phyloP scores from a whole-genome alignment of 2,888 invertebrate species.

The Idaea aversata region DNA sequence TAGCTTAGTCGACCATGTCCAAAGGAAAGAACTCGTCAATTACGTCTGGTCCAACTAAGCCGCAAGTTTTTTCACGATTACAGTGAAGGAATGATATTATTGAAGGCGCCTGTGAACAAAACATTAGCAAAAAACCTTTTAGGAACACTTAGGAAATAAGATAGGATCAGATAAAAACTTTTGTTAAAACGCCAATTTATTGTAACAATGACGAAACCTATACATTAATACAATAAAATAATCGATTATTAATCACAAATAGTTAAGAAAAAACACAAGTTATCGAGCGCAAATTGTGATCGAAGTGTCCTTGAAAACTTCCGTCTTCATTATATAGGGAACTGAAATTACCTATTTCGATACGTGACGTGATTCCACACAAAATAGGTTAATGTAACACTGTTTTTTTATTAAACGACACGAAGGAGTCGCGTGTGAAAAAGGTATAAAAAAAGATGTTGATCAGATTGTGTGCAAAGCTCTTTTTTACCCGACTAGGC shows the following conservation, averaged over 20 bases:
- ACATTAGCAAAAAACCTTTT: background rate
- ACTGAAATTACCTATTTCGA: background rate
- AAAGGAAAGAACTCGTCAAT: conserved; percentile 5
- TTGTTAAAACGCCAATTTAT: background rate
- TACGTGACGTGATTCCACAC: conserved; percentile 13
- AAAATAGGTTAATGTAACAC: background rate
- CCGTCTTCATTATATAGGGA: background rate
- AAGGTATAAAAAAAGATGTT: conserved; percentile 21
- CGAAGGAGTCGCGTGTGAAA: background rate
- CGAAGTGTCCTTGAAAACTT: background rate
- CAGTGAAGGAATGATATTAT: too few relatives aligned
- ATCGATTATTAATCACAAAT: background rate
- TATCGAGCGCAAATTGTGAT: background rate
- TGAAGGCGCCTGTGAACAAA: background rate
- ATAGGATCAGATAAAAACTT: background rate
- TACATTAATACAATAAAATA: background rate
- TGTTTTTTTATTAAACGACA: background rate
- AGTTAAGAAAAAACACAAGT: background rate
- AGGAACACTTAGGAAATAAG: background rate
- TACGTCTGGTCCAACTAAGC: background rate
- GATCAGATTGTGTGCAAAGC: background rate
- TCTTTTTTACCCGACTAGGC: too few relatives aligned
- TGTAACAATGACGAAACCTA: background rate
- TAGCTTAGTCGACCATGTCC: too few relatives aligned
- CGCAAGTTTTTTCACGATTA: too few relatives aligned